phyloP scores from a whole-genome alignment of 2,888 invertebrate genomes.

The Drosophila atripex region DNA sequence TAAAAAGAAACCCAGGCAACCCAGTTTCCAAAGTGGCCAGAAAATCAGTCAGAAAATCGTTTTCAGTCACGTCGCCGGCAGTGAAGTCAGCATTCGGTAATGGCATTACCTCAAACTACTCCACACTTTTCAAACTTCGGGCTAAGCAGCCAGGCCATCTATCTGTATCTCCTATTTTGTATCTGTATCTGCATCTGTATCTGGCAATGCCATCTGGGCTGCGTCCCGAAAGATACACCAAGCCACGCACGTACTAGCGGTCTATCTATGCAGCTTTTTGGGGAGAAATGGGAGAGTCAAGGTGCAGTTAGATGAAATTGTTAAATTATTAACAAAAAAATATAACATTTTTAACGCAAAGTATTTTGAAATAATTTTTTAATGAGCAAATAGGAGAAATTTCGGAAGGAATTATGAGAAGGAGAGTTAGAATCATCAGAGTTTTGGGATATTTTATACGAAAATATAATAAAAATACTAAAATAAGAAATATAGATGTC shows the following conservation, averaged over 20 bases:
- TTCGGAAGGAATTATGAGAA: too few relatives aligned
- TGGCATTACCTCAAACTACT: conserved; percentile 6
- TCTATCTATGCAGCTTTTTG: background rate
- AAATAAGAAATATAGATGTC: too few relatives aligned
- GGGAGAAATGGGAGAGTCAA: background rate
- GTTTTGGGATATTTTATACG: too few relatives aligned
- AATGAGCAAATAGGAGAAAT: too few relatives aligned
- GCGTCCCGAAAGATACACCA: conserved; percentile 14
- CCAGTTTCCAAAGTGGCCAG: conserved; percentile 36
- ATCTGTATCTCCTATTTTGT: background rate
- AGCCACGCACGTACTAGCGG: conserved; percentile 25
- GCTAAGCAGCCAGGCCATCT: conserved; percentile 5
- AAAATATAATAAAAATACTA: too few relatives aligned
- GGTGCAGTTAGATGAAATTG: too few relatives aligned
- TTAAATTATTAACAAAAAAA: too few relatives aligned
- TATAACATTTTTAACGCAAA: too few relatives aligned
- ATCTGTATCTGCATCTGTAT: too few relatives aligned
- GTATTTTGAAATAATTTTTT: too few relatives aligned
- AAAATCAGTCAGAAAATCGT: conserved; percentile 34
- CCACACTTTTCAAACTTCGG: background rate
- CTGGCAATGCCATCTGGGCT: conserved; percentile 28
- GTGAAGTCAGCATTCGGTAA: conserved; percentile 2
- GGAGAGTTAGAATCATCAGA: too few relatives aligned
- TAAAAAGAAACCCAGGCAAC: conserved; percentile 18
- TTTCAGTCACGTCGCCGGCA: conserved; percentile 45